Conservation (phyloP, 37 sponge, comb jelly and placozoan species). For the Haliclona indistincta region DNA sequence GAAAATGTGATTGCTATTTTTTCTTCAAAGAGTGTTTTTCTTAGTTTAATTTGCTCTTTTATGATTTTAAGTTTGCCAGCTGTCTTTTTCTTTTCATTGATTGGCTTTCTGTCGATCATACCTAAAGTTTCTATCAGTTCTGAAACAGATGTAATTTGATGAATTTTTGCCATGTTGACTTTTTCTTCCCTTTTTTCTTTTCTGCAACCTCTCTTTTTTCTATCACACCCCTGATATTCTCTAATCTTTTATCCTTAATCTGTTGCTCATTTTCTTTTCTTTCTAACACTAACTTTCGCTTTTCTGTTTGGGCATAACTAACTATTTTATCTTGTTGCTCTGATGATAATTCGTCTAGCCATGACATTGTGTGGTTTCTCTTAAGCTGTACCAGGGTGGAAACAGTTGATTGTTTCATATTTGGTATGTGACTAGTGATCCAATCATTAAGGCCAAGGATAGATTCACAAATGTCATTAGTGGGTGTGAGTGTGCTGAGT, state of each 20-base stretch:
- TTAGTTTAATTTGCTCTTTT: conserved; percentile 30
- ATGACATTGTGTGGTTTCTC: conserved; percentile 32
- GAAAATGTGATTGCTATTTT: conserved; percentile 31
- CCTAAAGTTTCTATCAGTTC: conserved; percentile 16
- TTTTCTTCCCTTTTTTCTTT: conserved; percentile 15
- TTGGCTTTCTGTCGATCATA: conserved; percentile 1
- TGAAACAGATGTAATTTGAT: conserved; percentile 15
- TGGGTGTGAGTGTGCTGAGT: conserved; percentile 21
- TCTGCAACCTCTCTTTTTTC: conserved; percentile 10
- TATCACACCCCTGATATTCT: background rate
- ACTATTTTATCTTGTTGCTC: conserved; percentile 8
- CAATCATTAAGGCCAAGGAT: conserved; percentile 34
- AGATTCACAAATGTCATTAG: conserved; percentile 40
- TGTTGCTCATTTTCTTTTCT: background rate
- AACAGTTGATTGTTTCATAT: conserved; percentile 22
- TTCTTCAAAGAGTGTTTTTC: conserved; percentile 27
- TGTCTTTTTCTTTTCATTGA: conserved; percentile 1
- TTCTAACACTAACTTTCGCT: background rate
- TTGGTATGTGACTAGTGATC: conserved; percentile 27
- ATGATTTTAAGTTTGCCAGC: background rate
- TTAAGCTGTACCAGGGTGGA: conserved; percentile 26
- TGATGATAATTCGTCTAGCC: conserved; percentile 14
- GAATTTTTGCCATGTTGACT: conserved; percentile 18
- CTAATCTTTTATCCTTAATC: background rate
- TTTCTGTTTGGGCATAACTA: conserved; percentile 1